phyloP scores from a whole-genome alignment of 2,113 vertebrate genomes.

The Bubo bubo region DNA sequence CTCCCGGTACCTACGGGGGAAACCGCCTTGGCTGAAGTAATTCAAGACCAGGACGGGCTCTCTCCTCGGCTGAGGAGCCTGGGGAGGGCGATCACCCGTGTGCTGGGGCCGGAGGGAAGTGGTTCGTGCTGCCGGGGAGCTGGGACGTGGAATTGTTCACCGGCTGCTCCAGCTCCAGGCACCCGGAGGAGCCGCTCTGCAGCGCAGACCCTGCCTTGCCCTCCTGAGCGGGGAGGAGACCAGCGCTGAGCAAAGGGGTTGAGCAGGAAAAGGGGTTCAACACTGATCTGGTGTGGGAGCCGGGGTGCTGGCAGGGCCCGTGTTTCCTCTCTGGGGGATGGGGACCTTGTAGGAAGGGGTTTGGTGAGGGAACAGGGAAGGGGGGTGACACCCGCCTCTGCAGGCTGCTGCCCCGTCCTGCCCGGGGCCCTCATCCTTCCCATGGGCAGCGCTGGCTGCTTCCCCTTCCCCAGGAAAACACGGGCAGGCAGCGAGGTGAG shows the following conservation, averaged over 20 bases:
- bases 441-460: accelerated
- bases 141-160: too few species aligned
- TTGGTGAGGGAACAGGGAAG: accelerated
- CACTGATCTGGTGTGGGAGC: accelerated
- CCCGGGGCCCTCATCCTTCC: background rate
- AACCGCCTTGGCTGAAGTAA: background rate
- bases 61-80: background rate
- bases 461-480: background rate
- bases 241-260: accelerated
- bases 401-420: background rate
- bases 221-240: accelerated
- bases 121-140: background rate
- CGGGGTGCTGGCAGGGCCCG: accelerated
- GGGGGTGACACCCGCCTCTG: background rate
- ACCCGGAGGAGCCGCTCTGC: background rate
- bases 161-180: background rate
- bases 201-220: accelerated
- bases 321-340: accelerated
- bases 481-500: background rate
- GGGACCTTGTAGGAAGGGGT: background rate
- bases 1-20: background rate
- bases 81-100: accelerated
- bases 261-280: accelerated
- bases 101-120: background rate
- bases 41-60: accelerated